A percentile compares a stretch with the other conserved stretches of the same genome.
phyloP scores from a whole-genome alignment of 2,888 invertebrate genomes.

The Sialis lutaria region DNA sequence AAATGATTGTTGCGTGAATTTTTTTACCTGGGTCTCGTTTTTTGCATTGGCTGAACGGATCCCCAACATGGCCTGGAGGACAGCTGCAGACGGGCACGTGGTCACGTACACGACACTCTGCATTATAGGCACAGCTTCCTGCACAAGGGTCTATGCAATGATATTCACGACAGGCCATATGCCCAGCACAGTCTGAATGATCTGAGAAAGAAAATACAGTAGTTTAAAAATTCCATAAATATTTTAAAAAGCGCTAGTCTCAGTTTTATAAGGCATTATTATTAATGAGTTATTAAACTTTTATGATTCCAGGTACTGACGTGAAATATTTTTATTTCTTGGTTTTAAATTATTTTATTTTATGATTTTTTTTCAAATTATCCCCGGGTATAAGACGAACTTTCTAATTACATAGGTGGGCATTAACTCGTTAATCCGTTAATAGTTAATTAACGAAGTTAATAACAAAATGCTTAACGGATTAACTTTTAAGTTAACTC shows the following conservation, averaged over 20 bases:
- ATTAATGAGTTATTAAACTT: not conserved
- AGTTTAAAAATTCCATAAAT: not conserved
- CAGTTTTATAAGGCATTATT: not conserved
- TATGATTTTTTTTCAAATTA: too few species aligned
- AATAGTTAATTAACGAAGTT: too few species aligned
- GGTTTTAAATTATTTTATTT: not conserved
- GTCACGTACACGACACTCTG: conserved; percentile 59
- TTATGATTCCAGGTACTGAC: not conserved
- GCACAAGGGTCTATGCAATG: conserved; percentile 66
- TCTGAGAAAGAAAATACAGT: conserved; percentile 30
- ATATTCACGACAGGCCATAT: conserved; percentile 52
- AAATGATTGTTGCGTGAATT: not conserved
- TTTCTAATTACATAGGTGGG: too few species aligned
- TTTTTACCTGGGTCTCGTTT: conserved; percentile 55
- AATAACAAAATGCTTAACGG: too few species aligned
- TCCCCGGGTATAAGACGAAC: too few species aligned
- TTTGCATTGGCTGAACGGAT: conserved; percentile 56
- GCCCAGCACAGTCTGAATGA: conserved; percentile 56
- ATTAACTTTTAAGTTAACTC: too few species aligned
- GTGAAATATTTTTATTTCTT: not conserved
- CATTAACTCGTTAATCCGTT: too few species aligned
- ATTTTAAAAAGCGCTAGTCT: not conserved
- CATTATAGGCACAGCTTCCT: conserved; percentile 55
- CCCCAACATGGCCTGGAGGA: conserved; percentile 59
- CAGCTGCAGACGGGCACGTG: conserved; percentile 67